These are phyloP conservation scores for Apodemia hepburni DNA, from an alignment of 2,888 invertebrate species.

Conservation along the genomic window DNA sequence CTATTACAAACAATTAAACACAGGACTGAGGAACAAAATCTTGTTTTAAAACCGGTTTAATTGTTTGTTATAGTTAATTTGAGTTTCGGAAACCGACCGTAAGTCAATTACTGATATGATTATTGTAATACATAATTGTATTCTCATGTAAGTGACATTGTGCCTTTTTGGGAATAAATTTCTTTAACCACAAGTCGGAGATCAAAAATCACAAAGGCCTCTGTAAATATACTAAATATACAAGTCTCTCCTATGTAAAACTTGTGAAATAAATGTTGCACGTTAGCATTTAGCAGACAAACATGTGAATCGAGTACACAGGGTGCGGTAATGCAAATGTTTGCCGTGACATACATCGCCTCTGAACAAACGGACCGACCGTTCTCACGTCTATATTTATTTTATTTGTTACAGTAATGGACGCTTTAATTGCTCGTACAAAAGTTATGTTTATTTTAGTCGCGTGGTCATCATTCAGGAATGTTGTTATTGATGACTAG, in stretches of 20 bases:
- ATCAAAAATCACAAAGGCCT: too few species aligned
- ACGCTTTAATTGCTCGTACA: constrained; percentile 51
- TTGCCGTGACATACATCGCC: constrained; percentile 44
- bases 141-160: too few species aligned
- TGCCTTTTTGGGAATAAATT: too few species aligned
- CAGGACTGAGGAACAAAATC: too few species aligned
- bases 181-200: too few species aligned
- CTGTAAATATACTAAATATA: too few species aligned
- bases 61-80: too few species aligned
- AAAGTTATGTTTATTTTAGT: constrained; percentile 13
- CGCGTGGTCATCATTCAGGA: neutral
- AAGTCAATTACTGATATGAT: too few species aligned
- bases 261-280: constrained; percentile 31
- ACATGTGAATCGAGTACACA: constrained; percentile 50
- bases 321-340: constrained; percentile 59
- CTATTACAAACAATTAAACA: too few species aligned
- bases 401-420: constrained; percentile 67
- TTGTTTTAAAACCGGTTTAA: too few species aligned
- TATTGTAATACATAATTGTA: too few species aligned
- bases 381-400: constrained; percentile 51
- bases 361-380: constrained; percentile 40
- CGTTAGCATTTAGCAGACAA: constrained; percentile 40
- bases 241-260: neutral
- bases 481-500: neutral
- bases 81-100: too few species aligned